Conservation (phyloP, 2,113 vertebrate genomes). For the Paramormyrops kingsleyae region DNA sequence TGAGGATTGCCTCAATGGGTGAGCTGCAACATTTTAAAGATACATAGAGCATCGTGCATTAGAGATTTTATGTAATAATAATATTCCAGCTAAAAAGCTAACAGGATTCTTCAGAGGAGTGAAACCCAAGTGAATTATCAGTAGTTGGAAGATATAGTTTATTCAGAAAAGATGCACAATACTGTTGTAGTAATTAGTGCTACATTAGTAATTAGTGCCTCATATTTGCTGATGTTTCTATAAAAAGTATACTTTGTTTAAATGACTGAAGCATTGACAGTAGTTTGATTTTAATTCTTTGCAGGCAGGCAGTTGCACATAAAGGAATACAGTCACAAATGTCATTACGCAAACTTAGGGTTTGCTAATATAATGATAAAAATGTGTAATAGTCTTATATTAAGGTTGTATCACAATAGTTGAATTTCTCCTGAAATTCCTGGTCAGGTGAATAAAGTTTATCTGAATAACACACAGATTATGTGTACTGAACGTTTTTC, state of each 20-base stretch:
- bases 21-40: conserved; percentile 25
- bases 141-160: not conserved
- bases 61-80: not conserved
- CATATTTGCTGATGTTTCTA: not conserved
- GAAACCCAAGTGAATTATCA: not conserved
- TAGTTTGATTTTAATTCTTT: not conserved
- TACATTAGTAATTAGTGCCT: not conserved
- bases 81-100: not conserved
- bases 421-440: not conserved
- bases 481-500: conserved; percentile 23
- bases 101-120: not conserved
- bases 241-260: not conserved
- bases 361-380: not conserved
- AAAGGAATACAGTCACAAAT: not conserved
- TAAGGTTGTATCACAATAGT: not conserved
- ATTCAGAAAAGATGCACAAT: not conserved
- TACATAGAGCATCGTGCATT: not conserved
- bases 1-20: conserved; percentile 66
- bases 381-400: not conserved
- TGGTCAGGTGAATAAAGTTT: not conserved
- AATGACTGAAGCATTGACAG: not conserved
- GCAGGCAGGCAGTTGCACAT: not conserved
- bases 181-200: not conserved
- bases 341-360: not conserved
- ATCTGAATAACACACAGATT: not conserved